Base-by-base conservation (phyloP, 2,797 vertebrate genomes). In the Gymnoscopelus braueri region DNA sequence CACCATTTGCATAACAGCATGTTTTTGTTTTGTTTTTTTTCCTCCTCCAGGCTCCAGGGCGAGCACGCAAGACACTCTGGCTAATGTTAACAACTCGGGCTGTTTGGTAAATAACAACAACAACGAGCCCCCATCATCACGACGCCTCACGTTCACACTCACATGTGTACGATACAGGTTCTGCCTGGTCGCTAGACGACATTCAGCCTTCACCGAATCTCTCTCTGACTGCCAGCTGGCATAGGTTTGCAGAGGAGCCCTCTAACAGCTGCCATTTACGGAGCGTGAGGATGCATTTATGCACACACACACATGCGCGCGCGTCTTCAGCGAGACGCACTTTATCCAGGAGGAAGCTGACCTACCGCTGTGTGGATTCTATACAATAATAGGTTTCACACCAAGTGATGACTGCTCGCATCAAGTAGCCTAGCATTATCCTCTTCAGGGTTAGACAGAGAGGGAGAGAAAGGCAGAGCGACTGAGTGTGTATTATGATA, bases 1-100 rank as follows among this genome's bases (percentile, higher is more conserved):
- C 13, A 0, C 51, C 73, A 90, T 92, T 92, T 91, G 91, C 91
- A 92, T 91, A 91, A 89, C 90, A 90, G 86, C 72, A 86, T 88
- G 77, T 51, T 56, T 57, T 66, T 11, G 14, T 57, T 55, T 15
- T 14, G 13, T 24, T 87, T 89, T 88, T 29, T 14, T 3, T 85
- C 9, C 39, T 44, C 9, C 39, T 83, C 83, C 79, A 75, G 78
- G 85, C 83, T 88, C 74, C 64, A 10, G 77, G 67, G 72, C n/a
- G 67, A 79, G 73, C 84, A 82, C 86, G 87, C 50, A 78, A 86
- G 82, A 87, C 83, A 72, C 83, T 67, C 84, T 61, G 69, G 81
- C 76, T 87, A 88, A 90, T 87, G 83, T 81, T 84, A 84, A 89
- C 90, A 87, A 85, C 82, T 69, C 67, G 2, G 75, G 79, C 87